phyloP scores from a whole-genome alignment of 2,888 invertebrate genomes.

The Microdon myrmicae region DNA sequence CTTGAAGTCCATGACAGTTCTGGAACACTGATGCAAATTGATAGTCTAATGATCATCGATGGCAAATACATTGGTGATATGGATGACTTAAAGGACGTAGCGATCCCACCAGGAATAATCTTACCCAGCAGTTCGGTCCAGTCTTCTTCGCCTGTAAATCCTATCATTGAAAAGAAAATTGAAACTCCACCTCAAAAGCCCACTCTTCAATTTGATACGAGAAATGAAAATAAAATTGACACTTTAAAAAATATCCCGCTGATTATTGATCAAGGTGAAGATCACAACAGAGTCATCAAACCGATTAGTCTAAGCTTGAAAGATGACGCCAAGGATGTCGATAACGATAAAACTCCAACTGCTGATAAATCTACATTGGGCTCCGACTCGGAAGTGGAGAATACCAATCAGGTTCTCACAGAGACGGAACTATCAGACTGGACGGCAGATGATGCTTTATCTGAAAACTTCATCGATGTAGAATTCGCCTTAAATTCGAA shows the following conservation, averaged over 20 bases:
- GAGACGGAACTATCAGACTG: conserved; percentile 91
- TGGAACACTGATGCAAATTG: conserved; percentile 74
- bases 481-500: conserved; percentile 72
- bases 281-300: conserved; percentile 58
- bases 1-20: conserved; percentile 79
- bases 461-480: conserved; percentile 78
- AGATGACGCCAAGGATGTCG: conserved; percentile 51
- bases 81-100: conserved; percentile 65
- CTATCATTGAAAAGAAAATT: conserved; percentile 27
- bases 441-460: conserved; percentile 83
- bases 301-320: conserved; percentile 58
- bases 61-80: conserved; percentile 67
- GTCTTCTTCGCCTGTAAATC: conserved; percentile 36
- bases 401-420: conserved; percentile 78
- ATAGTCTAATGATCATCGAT: conserved; percentile 71
- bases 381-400: conserved; percentile 78
- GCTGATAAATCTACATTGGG: conserved; percentile 62
- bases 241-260: conserved; percentile 65
- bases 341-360: conserved; percentile 66
- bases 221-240: conserved; percentile 67
- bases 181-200: conserved; percentile 59
- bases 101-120: conserved; percentile 64
- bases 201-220: conserved; percentile 63
- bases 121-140: conserved; percentile 56
- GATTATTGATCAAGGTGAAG: conserved; percentile 59